phyloP scores from a whole-genome alignment of 1,140 invertebrate genomes.

The Copidosoma floridanum region DNA sequence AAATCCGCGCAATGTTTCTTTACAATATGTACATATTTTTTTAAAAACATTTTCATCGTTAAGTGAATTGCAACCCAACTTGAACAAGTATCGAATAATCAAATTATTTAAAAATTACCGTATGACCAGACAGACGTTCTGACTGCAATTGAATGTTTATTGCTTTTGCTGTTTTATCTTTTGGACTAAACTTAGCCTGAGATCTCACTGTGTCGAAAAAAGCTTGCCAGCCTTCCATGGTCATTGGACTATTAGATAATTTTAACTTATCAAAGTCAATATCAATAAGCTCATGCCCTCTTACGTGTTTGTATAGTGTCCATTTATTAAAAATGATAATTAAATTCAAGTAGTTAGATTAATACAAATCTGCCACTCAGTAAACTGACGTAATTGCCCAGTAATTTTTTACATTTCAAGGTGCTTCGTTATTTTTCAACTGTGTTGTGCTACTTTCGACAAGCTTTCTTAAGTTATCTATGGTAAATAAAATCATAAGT shows the following conservation, averaged over 20 bases:
- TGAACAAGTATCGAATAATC: neutral
- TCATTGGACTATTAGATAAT: neutral
- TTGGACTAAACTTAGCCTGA: neutral
- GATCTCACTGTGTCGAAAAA: neutral
- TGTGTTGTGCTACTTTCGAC: no score
- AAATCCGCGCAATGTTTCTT: no score
- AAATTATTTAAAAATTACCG: neutral
- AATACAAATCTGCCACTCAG: neutral
- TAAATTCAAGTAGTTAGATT: neutral
- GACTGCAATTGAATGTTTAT: neutral
- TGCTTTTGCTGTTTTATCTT: neutral
- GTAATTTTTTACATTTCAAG: neutral
- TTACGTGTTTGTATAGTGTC: no score
- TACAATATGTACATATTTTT: no score
- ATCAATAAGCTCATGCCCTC: neutral
- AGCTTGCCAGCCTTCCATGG: neutral
- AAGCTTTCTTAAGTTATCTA: no score
- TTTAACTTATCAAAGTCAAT: neutral
- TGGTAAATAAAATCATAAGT: no score
- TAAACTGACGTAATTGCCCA: neutral
- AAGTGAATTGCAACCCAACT: no score
- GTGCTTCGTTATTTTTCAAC: no score
- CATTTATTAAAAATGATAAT: neutral
- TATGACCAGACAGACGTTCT: neutral
- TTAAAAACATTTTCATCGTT: no score